Conservation (phyloP, 1,140 invertebrate species). For the Neelides sp. region DNA sequence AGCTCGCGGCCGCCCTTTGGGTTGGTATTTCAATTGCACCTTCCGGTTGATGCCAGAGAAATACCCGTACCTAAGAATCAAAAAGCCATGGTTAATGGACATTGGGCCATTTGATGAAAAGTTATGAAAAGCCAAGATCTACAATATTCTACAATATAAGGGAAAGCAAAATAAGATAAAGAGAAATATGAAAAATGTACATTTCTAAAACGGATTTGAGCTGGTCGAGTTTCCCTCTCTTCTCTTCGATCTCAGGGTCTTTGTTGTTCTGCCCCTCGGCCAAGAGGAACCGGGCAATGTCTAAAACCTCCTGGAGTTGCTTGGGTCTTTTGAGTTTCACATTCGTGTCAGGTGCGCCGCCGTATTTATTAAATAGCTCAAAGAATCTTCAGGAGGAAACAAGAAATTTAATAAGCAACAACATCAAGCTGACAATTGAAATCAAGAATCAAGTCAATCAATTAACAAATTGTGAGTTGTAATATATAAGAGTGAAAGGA, state of each 20-base stretch:
- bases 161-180: too few relatives aligned
- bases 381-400: conserved; percentile 63
- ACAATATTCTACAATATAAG: too few relatives aligned
- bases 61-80: conserved; percentile 80
- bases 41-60: conserved; percentile 99
- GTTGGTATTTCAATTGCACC: conserved; percentile 99
- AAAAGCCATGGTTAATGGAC: too few relatives aligned
- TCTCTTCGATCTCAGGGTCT: conserved; percentile 89
- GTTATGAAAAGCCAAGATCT: too few relatives aligned
- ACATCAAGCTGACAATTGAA: neutral
- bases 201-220: conserved; percentile 97
- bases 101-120: too few relatives aligned
- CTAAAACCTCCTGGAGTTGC: conserved; percentile 92
- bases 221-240: conserved; percentile 92
- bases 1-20: conserved; percentile 76
- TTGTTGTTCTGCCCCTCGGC: conserved; percentile 67
- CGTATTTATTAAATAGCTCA: conserved; percentile 95
- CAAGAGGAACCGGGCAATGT: conserved; percentile 78
- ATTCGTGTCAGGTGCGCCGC: conserved; percentile 86
- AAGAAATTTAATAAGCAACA: neutral
- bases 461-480: too few relatives aligned
- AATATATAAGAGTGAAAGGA: too few relatives aligned
- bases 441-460: neutral
- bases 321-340: conserved; percentile 96
- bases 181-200: conserved; percentile 47